Evolutionary conservation across 64 coral and sea anemone genomes (phyloP).

Genomic region (Stichodactyla mertensii): DNA sequence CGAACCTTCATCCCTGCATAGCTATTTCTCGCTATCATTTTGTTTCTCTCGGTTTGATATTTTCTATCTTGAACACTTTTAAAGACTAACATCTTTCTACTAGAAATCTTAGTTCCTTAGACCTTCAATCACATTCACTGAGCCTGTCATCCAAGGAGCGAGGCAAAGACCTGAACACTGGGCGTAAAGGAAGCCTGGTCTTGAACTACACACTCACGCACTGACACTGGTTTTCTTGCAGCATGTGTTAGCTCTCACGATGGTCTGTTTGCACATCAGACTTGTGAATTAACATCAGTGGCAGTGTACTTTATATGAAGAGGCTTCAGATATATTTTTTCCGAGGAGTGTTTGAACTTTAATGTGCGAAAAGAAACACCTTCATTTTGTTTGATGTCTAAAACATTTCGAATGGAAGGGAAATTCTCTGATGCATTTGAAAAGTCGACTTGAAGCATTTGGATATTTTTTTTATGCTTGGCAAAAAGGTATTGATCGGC

Average conservation of each 20-base stretch:
- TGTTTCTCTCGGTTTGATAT: too few species aligned
- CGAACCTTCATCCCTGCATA: too few species aligned
- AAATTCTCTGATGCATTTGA: too few species aligned
- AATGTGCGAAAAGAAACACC: too few species aligned
- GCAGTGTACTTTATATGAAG: neutral
- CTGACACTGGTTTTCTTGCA: neutral
- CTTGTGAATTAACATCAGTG: neutral
- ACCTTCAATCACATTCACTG: neutral
- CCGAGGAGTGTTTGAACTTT: too few species aligned
- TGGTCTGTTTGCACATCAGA: neutral
- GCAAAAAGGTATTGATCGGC: neutral
- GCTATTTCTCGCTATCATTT: too few species aligned
- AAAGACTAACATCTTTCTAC: too few species aligned
- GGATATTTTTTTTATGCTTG: neutral
- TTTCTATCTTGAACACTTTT: too few species aligned
- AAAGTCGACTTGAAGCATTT: neutral
- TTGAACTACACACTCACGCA: neutral
- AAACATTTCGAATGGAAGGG: too few species aligned
- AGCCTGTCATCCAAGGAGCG: neutral
- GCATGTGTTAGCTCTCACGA: conserved; percentile 12
- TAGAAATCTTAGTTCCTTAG: too few species aligned
- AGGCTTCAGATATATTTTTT: neutral
- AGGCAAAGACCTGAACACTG: neutral
- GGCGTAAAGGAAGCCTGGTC: neutral
- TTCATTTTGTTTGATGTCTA: too few species aligned